Percentiles rank a stretch among this genome's conserved stretches.
Evolutionary conservation across 2,797 vertebrate genomes (phyloP).

Genomic region (Anisognathus igniventris): DNA sequence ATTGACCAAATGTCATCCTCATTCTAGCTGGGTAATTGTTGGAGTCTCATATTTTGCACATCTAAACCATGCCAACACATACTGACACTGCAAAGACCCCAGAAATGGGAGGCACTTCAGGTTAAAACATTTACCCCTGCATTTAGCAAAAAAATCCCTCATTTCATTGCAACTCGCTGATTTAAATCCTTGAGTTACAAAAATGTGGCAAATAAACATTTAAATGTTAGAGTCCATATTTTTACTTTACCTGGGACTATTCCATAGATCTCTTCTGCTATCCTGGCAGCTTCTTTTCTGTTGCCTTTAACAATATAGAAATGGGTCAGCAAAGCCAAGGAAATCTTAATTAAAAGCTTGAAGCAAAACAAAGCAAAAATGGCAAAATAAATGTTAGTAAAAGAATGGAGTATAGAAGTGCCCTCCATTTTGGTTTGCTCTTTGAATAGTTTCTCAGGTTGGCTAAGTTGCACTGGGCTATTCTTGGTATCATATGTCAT

Average conservation of each 20-base stretch:
- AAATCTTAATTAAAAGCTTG: slow-evolving; percentile 77
- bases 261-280: slow-evolving; percentile 83
- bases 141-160: background rate
- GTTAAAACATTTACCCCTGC: background rate
- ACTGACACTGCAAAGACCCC: slow-evolving; percentile 9
- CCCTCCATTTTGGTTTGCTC: slow-evolving; percentile 75
- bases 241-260: slow-evolving; percentile 77
- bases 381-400: slow-evolving; percentile 77
- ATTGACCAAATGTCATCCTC: background rate
- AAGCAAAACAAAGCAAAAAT: slow-evolving; percentile 80
- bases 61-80: slow-evolving; percentile 41
- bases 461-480: slow-evolving; percentile 53
- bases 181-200: slow-evolving; percentile 4
- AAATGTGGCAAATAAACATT: background rate
- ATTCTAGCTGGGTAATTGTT: background rate
- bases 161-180: background rate
- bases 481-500: slow-evolving; percentile 73
- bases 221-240: background rate
- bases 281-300: slow-evolving; percentile 80
- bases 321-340: slow-evolving; percentile 76
- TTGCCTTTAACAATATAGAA: slow-evolving; percentile 82
- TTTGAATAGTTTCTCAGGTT: slow-evolving; percentile 61
- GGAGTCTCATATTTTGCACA: slow-evolving; percentile 51
- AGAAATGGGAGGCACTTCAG: background rate
- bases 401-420: slow-evolving; percentile 70